These are phyloP conservation scores for Gandaritis pyraliata DNA, from an alignment of 2,888 invertebrate genomes.

Conservation along the genomic window DNA sequence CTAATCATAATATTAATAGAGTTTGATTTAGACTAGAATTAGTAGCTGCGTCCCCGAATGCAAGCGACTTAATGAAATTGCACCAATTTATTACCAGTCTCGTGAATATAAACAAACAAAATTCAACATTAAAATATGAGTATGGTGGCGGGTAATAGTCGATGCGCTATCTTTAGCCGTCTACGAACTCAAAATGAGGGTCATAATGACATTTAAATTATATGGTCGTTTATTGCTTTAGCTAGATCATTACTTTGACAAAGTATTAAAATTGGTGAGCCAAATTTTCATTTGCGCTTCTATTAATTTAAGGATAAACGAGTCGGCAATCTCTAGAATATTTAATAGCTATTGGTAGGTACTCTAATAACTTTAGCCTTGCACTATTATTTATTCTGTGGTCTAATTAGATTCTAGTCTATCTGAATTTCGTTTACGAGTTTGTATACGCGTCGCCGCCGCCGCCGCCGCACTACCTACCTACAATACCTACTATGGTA, in stretches of 20 bases:
- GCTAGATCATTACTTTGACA: conserved; percentile 13
- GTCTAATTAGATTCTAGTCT: too few species aligned
- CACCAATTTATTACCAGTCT: conserved; percentile 31
- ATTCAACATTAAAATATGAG: conserved; percentile 30
- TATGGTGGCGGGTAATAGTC: conserved; percentile 24
- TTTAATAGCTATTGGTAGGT: neutral
- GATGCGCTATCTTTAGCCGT: conserved; percentile 24
- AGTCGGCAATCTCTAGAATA: conserved; percentile 8
- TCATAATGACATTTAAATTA: conserved; percentile 19
- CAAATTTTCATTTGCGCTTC: conserved; percentile 14
- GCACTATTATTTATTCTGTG: too few species aligned
- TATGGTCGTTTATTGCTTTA: conserved; percentile 10
- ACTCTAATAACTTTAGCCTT: too few species aligned
- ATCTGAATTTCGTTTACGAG: too few species aligned
- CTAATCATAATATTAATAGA: neutral
- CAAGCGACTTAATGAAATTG: conserved; percentile 34
- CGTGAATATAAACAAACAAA: conserved; percentile 19
- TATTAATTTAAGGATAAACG: neutral
- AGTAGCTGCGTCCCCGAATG: conserved; percentile 33
- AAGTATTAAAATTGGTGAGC: conserved; percentile 31
- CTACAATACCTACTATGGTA: too few species aligned
- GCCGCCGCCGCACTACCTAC: too few species aligned
- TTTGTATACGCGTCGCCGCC: too few species aligned
- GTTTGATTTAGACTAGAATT: neutral
- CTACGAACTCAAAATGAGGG: conserved; percentile 23